A percentile compares a stretch with the other conserved stretches of the same genome.
Conservation (phyloP, 2,113 vertebrate genomes). For the Myocastor coypus region DNA sequence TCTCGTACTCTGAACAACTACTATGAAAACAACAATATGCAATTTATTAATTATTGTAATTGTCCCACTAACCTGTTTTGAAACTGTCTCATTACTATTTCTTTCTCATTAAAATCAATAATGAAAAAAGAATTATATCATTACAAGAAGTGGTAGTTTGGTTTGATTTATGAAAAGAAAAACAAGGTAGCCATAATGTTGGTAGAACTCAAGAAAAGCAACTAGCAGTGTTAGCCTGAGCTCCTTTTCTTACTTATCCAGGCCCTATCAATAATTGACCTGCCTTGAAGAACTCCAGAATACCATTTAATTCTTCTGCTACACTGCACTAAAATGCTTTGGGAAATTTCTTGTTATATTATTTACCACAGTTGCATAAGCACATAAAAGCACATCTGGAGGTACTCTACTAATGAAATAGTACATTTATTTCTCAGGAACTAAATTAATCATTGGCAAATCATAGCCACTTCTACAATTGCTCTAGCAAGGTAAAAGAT, state of each 20-base stretch:
- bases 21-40: too few relatives aligned
- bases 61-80: too few relatives aligned
- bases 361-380: constrained; percentile 72
- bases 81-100: too few relatives aligned
- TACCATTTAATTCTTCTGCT: constrained; percentile 79
- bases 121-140: too few relatives aligned
- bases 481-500: constrained; percentile 12
- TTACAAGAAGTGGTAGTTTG: not conserved
- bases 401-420: constrained; percentile 41
- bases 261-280: constrained; percentile 75
- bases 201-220: constrained; percentile 48
- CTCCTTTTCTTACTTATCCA: constrained; percentile 60
- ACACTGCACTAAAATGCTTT: constrained; percentile 65
- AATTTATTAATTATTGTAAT: too few relatives aligned
- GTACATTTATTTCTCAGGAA: constrained; percentile 59
- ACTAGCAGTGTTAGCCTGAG: not conserved
- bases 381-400: not conserved
- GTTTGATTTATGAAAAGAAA: constrained; percentile 49
- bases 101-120: too few relatives aligned
- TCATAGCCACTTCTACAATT: not conserved
- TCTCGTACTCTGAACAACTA: too few relatives aligned
- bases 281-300: constrained; percentile 46
- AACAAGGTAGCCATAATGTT: not conserved
- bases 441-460: constrained; percentile 14
- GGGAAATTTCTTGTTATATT: constrained; percentile 72